Evolutionary conservation across 2,113 vertebrate species (phyloP), one percentile per base, ranked within the genome.

Genomic region (Phylloscopus trochiloides): DNA sequence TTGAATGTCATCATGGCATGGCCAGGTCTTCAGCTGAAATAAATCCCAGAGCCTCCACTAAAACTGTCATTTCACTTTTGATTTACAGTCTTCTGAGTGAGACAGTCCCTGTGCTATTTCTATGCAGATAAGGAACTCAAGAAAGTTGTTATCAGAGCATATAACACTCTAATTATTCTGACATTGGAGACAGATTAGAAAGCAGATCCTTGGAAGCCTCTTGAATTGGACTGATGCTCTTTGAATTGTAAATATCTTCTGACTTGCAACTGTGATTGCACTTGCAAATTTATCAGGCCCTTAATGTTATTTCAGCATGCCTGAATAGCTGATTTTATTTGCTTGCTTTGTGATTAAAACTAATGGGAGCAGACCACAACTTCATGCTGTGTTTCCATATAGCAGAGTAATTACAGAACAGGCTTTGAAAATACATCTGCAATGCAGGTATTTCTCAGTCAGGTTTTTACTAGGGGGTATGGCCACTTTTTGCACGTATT

Each of bases 381-480:
- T 66, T 90, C 86, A 84, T 66, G 67, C 63, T 86, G 71, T 73
- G 86, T 80, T 94, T 90, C 67, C 48, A 68, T 83, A 76, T 38
- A 93, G 78, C 19, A 66, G 29, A 70, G 32, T 61, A 95, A 97
- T 61, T 90, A 75, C 78, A 68, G 29, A 78, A 40, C 31, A 82
- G 66, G 66, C 90, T 92, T 94, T 94, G 85, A 93, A 90, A 95
- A 79, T 50, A 38, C 45, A 83, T 94, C 92, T 89, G 77, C 80
- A 89, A 59, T 63, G 68, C 73, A 84, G 55, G 84, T 77, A 86
- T 82, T 80, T 77, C 75, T 88, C 71, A 88, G 4, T 15, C 36
- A 90, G 50, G 34, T 62, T 92, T 86, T 94, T 88, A 67, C 21
- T 67, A 34, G 52, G 51, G 36, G 4, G 57, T 58, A 42, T 52